Base-by-base conservation (phyloP, 2,888 invertebrate genomes). In the Drosophila infuscata region DNA sequence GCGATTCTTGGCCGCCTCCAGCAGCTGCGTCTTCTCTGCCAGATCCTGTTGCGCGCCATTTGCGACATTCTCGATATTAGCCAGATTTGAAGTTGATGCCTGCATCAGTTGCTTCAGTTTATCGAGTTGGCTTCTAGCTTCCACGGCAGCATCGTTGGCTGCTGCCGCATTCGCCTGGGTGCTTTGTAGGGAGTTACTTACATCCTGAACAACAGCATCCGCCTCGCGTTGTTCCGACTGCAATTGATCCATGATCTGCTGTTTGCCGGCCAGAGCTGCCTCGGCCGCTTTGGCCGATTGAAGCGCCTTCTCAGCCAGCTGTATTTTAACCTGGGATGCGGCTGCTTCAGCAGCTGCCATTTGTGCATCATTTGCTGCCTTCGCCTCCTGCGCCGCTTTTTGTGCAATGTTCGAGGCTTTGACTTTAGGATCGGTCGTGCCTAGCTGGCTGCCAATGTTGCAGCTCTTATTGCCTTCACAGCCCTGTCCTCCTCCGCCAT, bases 261-360 rank as follows among this genome's bases (percentile, higher is more conserved):
- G 95, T 80, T 96, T 96, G 0, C 96, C 96, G 3, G 95, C 95
- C 2, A 96, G 91, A 0, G 96, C 95, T 0, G 96, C 96, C 88
- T 96, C 95, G 0, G 96, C 96, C 0, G 96, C 96, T 84, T 96
- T 95, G 0, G 96, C 96, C 0, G 96, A 96, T 91, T 95, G 95
- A 7, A 95, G 92, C 0, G 96, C 96, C 85, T 95, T 96, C 80
- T 96, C 96, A 0, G 96, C 96, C 59, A 96, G 91, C 92, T 96
- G 96, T 0, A 95, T 94, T 92, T 96, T 96, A 1, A 95, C 95
- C 94, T 96, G 96, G 2, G 96, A 95, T 0, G 95, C 95, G 82
- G 95, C 95, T 82, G 96, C 96, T 0, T 96, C 96, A 25, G 95
- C 96, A 32, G 96, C 95, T 0, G 96, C 96, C 1, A 96, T 95